Evolutionary conservation across 2,797 vertebrate species (phyloP).

Genomic region (Labeo calbasu): DNA sequence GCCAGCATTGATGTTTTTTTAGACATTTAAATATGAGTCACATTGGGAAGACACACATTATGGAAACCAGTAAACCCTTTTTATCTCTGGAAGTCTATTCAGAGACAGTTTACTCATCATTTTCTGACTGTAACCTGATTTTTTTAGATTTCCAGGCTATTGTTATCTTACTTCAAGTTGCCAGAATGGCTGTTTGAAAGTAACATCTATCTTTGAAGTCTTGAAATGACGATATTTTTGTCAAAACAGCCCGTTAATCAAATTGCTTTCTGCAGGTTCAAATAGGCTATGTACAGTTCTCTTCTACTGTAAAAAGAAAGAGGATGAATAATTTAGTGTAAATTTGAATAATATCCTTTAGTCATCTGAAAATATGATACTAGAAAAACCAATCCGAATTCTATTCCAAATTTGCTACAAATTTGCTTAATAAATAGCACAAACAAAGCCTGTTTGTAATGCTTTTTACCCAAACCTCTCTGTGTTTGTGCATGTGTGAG

Average conservation of each 20-base stretch:
- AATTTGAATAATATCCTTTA: neutral
- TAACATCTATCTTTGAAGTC: neutral
- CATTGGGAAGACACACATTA: neutral
- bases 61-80: neutral
- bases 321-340: neutral
- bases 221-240: neutral
- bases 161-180: neutral
- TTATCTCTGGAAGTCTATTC: neutral
- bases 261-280: neutral
- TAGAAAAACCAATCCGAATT: neutral
- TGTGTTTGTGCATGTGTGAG: neutral
- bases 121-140: neutral
- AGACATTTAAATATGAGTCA: neutral
- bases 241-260: neutral
- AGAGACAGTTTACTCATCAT: neutral
- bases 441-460: neutral
- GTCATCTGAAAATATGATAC: neutral
- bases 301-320: neutral
- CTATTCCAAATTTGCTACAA: neutral
- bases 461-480: neutral
- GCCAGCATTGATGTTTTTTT: neutral
- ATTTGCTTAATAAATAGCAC: neutral
- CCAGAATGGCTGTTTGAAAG: neutral
- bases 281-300: neutral
- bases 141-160: neutral